These are phyloP conservation scores for Brachionus koreanus DNA, from an alignment of 1,140 invertebrate genomes.

Conservation along the genomic window DNA sequence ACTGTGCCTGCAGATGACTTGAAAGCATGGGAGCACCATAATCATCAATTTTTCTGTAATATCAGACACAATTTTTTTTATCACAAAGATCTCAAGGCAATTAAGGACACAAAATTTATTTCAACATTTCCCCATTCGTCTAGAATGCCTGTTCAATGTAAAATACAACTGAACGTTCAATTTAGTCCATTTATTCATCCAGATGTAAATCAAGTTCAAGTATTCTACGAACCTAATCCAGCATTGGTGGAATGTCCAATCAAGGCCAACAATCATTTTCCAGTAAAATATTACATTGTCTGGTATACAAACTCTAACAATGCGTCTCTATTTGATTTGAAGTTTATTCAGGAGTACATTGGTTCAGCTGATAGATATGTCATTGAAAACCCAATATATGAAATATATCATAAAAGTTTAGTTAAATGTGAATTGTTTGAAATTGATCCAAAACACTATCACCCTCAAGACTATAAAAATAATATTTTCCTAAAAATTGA, in stretches of 20 bases:
- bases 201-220: not conserved
- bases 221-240: not conserved
- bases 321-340: not conserved
- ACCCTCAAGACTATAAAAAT: not conserved
- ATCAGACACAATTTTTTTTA: not conserved
- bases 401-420: not conserved
- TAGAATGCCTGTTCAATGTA: not conserved
- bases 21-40: constrained; percentile 1
- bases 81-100: not conserved
- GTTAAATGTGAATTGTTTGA: constrained; percentile 14
- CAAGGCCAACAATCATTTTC: constrained; percentile 21
- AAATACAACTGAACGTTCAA: constrained; percentile 8
- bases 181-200: constrained; percentile 28
- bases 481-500: not conserved
- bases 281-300: not conserved
- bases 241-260: constrained; percentile 30
- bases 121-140: not conserved
- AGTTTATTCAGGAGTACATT: not conserved
- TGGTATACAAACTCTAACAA: not conserved
- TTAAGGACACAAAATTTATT: not conserved
- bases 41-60: constrained; percentile 15
- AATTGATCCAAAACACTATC: not conserved
- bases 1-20: not conserved
- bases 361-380: constrained; percentile 18
- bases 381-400: not conserved